Conservation (phyloP, 2,113 vertebrate species). For the Hippoglossus stenolepis region DNA sequence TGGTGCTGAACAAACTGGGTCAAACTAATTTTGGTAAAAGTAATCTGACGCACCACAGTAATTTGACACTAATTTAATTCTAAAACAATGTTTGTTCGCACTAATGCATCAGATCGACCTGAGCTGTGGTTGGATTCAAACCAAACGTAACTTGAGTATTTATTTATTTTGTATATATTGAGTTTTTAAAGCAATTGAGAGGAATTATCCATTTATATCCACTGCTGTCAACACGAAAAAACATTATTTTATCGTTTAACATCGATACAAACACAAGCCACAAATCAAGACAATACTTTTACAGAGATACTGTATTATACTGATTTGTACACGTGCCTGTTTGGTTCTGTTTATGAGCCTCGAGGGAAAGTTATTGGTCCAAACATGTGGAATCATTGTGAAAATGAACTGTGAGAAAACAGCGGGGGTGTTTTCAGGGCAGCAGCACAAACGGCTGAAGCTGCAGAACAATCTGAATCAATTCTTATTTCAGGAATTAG, state of each 20-base stretch:
- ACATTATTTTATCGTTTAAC: no score
- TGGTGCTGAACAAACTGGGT: background rate
- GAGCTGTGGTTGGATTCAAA: no score
- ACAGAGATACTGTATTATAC: background rate
- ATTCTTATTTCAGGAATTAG: conserved; percentile 40
- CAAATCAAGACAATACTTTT: no score
- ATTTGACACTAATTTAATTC: background rate
- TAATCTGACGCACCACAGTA: background rate
- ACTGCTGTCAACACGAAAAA: no score
- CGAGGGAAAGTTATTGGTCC: no score
- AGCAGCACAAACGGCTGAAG: background rate
- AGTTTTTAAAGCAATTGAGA: no score
- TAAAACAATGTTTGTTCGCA: background rate
- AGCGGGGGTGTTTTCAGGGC: background rate
- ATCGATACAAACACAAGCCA: no score
- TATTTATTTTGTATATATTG: no score
- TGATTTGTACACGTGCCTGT: no score
- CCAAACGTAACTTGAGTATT: no score
- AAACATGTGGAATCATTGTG: background rate
- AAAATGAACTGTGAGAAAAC: background rate
- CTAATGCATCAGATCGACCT: background rate
- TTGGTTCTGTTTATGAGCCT: background rate
- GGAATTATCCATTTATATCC: no score
- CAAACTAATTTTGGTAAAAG: background rate
- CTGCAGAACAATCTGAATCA: conserved; percentile 28